Base-by-base conservation (phyloP, 2,113 vertebrate genomes). In the Lepus europaeus region DNA sequence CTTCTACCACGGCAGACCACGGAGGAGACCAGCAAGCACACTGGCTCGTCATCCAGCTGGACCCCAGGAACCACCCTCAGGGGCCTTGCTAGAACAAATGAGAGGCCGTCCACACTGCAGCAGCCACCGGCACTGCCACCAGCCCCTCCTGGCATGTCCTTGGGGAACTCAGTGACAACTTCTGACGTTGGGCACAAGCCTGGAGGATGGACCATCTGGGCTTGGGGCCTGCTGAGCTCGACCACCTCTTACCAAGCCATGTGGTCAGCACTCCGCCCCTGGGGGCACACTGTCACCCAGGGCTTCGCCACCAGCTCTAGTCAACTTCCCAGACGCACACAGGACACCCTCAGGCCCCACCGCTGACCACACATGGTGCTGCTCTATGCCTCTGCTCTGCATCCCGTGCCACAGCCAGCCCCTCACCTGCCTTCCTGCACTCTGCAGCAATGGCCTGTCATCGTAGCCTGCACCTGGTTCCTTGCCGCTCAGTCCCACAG, bases 381-480 rank as follows among this genome's bases (percentile, higher is more conserved):
- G 5, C 8, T 29, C 36, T n/a, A 36, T 12, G 8, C 36, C 1
- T 49, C 12, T 29, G 36, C 36, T 39, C 14, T 66, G 12, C 25
- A 59, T 9, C 49, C 14, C 8, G 63, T 9, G n/a, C 16, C 5
- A 36, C 9, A 7, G 33, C 19, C 25, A 16, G 33, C 14, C 23
- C 59, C 23, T 1, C 4, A 63, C 39, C 63, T 3, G 5, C 5
- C 64, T 23, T 79, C 49, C 33, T 27, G 36, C 29, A 61, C 17
- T 17, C 29, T 56, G 59, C 6, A 69, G 77, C 45, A 45, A 14
- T 7, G 14, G 8, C 19, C 19, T 4, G 1, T 68, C 17, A 25
- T 6, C 17, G 2, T 4, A 5, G 39, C 11, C 11, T 7, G 3
- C 13, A 3, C 16, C 69, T n/a, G 0, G 8, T 6, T 10, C 49